Evolutionary conservation across 2,113 vertebrate species (phyloP).

Genomic region (Columba janthina): DNA sequence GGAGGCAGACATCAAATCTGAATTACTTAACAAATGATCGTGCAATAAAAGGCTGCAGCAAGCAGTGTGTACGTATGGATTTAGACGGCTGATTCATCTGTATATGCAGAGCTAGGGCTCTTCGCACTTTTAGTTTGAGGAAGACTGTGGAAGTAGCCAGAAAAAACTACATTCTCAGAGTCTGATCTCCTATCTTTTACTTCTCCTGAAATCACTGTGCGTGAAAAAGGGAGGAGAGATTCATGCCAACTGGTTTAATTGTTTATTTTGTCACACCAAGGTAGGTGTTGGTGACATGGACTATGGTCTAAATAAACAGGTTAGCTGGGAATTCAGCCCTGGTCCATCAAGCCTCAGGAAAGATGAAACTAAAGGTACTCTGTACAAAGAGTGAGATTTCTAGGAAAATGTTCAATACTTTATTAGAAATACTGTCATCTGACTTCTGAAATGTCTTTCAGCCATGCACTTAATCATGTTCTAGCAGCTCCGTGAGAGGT

Average conservation of each 20-base stretch:
- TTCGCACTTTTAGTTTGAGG: neutral
- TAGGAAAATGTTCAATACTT: neutral
- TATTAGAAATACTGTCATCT: neutral
- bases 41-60: neutral
- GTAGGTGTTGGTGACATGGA: neutral
- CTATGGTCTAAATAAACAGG: neutral
- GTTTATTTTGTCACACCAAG: neutral
- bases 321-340: neutral
- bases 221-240: neutral
- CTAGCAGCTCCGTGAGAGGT: neutral
- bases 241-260: neutral
- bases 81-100: neutral
- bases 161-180: neutral
- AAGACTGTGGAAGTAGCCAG: neutral
- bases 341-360: neutral
- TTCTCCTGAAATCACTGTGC: neutral
- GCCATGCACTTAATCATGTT: neutral
- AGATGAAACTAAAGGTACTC: neutral
- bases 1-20: neutral
- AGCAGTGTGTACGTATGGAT: neutral
- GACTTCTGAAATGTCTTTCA: neutral
- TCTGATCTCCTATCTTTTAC: neutral
- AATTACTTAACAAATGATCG: neutral
- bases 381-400: neutral
- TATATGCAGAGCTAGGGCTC: neutral